Base-by-base conservation (phyloP, 1,140 invertebrate species). In the Brachionus calyciflorus region DNA sequence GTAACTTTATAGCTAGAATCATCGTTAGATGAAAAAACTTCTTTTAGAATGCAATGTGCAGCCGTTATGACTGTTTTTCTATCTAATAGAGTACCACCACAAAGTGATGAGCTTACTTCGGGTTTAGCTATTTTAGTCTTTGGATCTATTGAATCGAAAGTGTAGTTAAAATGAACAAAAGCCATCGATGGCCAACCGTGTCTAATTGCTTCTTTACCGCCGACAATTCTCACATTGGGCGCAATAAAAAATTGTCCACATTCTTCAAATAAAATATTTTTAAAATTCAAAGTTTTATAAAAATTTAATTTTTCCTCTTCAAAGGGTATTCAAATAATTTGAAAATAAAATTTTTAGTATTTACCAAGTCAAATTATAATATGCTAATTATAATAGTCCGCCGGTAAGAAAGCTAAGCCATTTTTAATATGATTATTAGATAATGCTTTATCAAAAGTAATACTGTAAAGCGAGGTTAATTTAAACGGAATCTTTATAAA, bases 11-110 rank as follows among this genome's bases (percentile, higher is more conserved):
- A 9, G 19, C 17, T 57, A 9, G 53, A 3, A 3, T 28, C 3
- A 19, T 6, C 14, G 19, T 57, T 10, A 33, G 3, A 12, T 12
- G 17, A 6, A 9, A 10, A 9, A 3, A 57, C 17, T 57, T 33
- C 12, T 14, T 57, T 28, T 5, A 28, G 3, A 6, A 28, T 68
- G 82, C 92, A 93, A 80, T 90, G 88, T 51, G 91, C 91, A 2
- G 91, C 88, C 1, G 91, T 93, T 1, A 91, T 79, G 3, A 93
- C 88, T 14, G 89, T 89, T 79, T 90, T 87, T 7, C 87, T 86
- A 65, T 88, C 86, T 49, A 93, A 88, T 49, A 93, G 89, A 2
- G 88, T 90, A 53, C 90, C 92, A 12, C 91, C 91, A 81, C 92
- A 93, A 57, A 17, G 2, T 9, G 6, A 21, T 9, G 24, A 6